Evolutionary conservation across 35 echinoderm and acorn worm genomes (phyloP), one percentile per base, ranked within the genome.

Genomic region (Apostichopus parvimensis): DNA sequence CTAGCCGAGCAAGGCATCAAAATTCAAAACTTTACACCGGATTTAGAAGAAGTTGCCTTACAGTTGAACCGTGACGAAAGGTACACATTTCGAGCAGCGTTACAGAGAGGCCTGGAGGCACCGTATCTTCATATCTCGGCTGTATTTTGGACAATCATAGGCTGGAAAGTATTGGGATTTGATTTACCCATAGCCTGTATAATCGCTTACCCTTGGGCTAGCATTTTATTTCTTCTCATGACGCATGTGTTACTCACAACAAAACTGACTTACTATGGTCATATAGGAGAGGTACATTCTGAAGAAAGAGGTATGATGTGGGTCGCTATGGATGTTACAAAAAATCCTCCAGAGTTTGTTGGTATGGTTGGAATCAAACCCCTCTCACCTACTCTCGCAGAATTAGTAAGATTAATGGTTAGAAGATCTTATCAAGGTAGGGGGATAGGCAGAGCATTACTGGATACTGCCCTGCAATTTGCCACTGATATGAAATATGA

Each of bases 301-400:
- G n/a, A 4, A 22, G n/a, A 84, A 5, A 18, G 54, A 20, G 54
- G 81, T 6, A 84, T 84, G 81, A 84, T 84, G 81, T 23, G 81
- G 81, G 54, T 84, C 1, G 81, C 81, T 1, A 21, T 84, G 55
- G 81, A 60, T 58, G 23, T 60, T 54, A 58, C 54, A 9, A 25
- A n/a, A 59, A 17, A 53, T 18, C 13, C 54, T 15, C 81, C 55
- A 58, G 17, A 20, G 5, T 1, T 84, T 21, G 81, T 84, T n/a
- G 81, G 81, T 20, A 84, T 84, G 54, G 54, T 59, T 23, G 81
- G 54, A 17, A 54, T 84, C 57, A 59, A 84, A 84, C 81, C 53
- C 15, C 6, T 58, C 4, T 84, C 81, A 58, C 20, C 81, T 6
- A 84, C 9, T 58, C 81, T 57, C 5, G 81, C 81, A 20, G 81